Evolutionary conservation across 2,113 vertebrate genomes (phyloP).

Genomic region (human (Homo sapiens)): DNA sequence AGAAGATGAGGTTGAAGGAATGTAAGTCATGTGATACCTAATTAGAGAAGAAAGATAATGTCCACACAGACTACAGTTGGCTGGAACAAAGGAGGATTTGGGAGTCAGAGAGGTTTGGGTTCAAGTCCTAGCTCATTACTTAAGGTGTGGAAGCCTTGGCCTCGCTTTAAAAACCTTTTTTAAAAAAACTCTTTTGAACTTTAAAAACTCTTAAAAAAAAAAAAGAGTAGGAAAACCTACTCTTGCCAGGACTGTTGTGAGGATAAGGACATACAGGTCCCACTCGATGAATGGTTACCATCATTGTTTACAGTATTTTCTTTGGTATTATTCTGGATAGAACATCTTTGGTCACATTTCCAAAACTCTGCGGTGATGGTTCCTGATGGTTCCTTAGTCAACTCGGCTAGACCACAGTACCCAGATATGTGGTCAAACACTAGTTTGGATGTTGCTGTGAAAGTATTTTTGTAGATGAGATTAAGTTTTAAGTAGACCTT

Average conservation of each 20-base stretch:
- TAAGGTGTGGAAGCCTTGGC: not conserved
- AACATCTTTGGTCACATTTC: not conserved
- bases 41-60: not conserved
- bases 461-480: not conserved
- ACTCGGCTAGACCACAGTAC: no score
- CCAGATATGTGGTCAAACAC: not conserved
- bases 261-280: not conserved
- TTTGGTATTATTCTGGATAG: not conserved
- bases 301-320: not conserved
- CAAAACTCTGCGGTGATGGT: not conserved
- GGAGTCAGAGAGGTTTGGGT: not conserved
- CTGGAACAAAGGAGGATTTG: not conserved
- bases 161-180: no score
- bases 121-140: not conserved
- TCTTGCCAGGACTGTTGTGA: not conserved
- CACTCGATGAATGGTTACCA: not conserved
- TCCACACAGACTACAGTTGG: not conserved
- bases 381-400: not conserved
- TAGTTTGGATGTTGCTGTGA: not conserved
- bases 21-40: not conserved
- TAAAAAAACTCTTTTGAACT: no score
- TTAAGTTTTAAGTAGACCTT: not conserved
- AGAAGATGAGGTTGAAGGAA: not conserved
- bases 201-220: no score
- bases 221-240: not conserved